Evolutionary conservation across 2,113 vertebrate species (phyloP).

Genomic region (Ciconia boyciana): DNA sequence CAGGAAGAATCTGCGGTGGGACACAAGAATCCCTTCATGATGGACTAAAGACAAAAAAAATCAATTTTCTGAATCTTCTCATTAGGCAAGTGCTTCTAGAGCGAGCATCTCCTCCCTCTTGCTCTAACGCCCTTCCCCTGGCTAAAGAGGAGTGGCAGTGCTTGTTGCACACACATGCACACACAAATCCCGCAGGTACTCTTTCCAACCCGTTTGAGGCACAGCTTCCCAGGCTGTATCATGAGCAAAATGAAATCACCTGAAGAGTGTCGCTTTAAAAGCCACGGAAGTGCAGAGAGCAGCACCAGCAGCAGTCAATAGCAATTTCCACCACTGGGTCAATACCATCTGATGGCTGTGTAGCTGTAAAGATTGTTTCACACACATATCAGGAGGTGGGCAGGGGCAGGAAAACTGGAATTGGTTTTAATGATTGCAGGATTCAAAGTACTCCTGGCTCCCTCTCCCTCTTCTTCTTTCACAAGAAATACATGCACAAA

Average conservation of each 20-base stretch:
- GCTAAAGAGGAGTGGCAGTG: neutral
- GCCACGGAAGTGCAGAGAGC: conserved; percentile 63
- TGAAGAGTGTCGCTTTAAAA: conserved; percentile 75
- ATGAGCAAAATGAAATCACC: conserved; percentile 63
- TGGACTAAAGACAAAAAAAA: neutral
- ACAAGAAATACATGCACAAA: conserved; percentile 58
- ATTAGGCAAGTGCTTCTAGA: neutral
- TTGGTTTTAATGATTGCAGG: conserved; percentile 76
- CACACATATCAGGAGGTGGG: conserved; percentile 67
- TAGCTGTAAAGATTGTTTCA: conserved; percentile 74
- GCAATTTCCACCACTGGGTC: conserved; percentile 81
- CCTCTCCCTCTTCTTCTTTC: conserved; percentile 55
- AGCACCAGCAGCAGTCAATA: conserved; percentile 78
- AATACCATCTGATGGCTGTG: conserved; percentile 75
- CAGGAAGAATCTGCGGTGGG: neutral
- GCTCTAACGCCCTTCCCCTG: neutral
- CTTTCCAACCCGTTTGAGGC: neutral
- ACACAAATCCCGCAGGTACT: neutral
- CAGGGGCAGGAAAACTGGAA: conserved; percentile 66
- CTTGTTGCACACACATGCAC: neutral
- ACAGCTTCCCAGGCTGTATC: conserved; percentile 22
- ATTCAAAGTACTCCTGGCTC: conserved; percentile 62
- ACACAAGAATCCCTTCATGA: neutral
- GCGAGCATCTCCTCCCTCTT: neutral
- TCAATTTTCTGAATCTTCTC: neutral